Evolutionary conservation across 2,113 vertebrate genomes (phyloP), one percentile per base, ranked within the genome.

Genomic region (Ciconia stormi): DNA sequence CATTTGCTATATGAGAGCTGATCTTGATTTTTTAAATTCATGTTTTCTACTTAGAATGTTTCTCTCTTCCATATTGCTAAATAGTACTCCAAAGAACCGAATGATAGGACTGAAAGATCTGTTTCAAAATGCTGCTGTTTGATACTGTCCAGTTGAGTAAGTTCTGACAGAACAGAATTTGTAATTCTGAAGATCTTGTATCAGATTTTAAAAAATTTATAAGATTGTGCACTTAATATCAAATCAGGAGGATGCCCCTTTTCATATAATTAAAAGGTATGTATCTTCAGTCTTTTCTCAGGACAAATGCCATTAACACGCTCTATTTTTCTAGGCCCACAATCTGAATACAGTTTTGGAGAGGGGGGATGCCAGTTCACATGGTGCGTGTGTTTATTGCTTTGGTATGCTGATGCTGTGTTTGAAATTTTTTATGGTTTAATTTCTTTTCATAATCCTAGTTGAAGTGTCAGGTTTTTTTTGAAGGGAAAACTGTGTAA

Each of bases 371-470:
- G 44, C 15, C 15, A 50, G 9, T 72, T 89, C 44, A 63, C 5
- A 14, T 23, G 5, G 5, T n/a, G 11, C 0, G 1, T 79, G 19
- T 2, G 7, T 72, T 71, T 4, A 22, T 69, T 55, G 10, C 11
- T 80, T 87, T 32, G 29, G 4, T 74, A 3, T 58, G 17, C 36
- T 78, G 26, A 6, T 26, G 18, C 8, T 76, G 4, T 16, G 10
- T 36, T 70, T 69, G 34, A 63, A 32, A 4, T 23, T 36, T 62
- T 26, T 74, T 32, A 8, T 53, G 10, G 3, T 59, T 79, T 40
- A 26, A 49, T 71, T 59, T 79, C 4, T 72, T 91, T 63, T 61
- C 18, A 1, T 50, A 77, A 30, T 59, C 29, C 36, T n/a, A n/a
- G 15, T 17, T 50, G 16, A 76, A 80, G 13, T 46, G 17, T 83